phyloP scores from a whole-genome alignment of 2,888 invertebrate genomes.

The Acleris sparsana region DNA sequence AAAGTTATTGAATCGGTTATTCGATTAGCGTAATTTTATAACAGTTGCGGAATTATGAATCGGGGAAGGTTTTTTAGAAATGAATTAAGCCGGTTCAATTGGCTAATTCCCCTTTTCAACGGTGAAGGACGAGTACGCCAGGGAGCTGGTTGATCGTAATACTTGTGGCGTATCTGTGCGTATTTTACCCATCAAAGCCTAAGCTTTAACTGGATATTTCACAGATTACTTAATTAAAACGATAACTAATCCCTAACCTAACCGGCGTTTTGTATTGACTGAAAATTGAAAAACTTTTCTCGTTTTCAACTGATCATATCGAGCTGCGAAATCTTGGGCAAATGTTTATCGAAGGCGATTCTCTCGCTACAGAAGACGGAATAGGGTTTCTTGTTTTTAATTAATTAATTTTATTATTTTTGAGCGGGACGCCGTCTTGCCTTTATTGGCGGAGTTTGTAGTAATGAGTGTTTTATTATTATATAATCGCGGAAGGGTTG shows the following conservation, averaged over 20 bases:
- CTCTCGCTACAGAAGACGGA: constrained; percentile 16
- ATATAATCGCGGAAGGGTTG: constrained; percentile 80
- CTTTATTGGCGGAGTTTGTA: constrained; percentile 79
- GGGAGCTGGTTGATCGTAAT: neutral
- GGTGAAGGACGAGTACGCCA: neutral
- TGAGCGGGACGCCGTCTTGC: constrained; percentile 69
- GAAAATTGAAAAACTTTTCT: constrained; percentile 80
- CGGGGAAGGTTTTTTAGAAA: constrained; percentile 7
- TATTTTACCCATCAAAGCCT: constrained; percentile 2
- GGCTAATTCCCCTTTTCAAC: neutral
- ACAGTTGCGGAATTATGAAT: constrained; percentile 18
- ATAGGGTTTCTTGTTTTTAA: constrained; percentile 70
- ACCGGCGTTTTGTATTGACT: constrained; percentile 64
- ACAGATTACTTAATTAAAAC: constrained; percentile 65
- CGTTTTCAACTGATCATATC: constrained; percentile 73
- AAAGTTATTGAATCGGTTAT: constrained; percentile 35
- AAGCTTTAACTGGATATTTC: constrained; percentile 28
- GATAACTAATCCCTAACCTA: constrained; percentile 60
- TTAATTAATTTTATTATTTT: constrained; percentile 84
- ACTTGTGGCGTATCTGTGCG: constrained; percentile 3
- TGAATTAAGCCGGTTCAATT: constrained; percentile 12
- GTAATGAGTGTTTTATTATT: constrained; percentile 84
- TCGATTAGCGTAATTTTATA: constrained; percentile 33
- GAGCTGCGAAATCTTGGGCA: constrained; percentile 67
- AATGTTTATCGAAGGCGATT: constrained; percentile 66